Conservation (phyloP, 2,797 vertebrate genomes). For the Malurus splendens region DNA sequence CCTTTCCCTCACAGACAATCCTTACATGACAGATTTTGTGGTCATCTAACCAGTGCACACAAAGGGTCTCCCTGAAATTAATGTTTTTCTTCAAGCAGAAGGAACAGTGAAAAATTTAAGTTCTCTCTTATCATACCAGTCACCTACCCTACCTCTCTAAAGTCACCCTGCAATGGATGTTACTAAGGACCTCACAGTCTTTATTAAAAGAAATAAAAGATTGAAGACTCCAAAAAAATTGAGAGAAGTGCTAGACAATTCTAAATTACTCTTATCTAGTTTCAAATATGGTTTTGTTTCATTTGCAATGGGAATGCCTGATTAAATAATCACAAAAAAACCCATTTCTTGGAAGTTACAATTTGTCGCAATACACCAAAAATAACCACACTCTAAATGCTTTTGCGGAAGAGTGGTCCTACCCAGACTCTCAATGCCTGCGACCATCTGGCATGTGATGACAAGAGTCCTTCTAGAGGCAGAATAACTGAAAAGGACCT, state of each 20-base stretch:
- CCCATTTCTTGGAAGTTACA: background rate
- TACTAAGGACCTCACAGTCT: background rate
- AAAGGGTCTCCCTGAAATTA: background rate
- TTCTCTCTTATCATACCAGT: background rate
- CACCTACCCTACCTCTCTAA: background rate
- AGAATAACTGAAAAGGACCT: slow-evolving; percentile 3
- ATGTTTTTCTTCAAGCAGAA: background rate
- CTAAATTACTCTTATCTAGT: background rate
- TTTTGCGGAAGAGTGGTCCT: background rate
- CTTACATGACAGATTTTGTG: background rate
- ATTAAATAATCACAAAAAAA: background rate
- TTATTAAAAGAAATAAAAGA: background rate
- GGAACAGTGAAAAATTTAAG: background rate
- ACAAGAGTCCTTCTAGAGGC: background rate
- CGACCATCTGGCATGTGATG: background rate
- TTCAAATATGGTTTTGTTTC: background rate
- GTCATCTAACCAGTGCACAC: background rate
- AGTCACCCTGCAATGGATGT: background rate
- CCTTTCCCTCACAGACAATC: background rate
- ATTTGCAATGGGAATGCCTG: background rate
- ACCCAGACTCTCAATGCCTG: background rate
- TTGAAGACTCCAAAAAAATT: background rate
- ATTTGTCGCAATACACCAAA: background rate
- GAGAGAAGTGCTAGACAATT: background rate
- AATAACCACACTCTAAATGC: background rate